Base-by-base conservation (phyloP, 1,140 invertebrate species). In the Himalopsyche phryganea region DNA sequence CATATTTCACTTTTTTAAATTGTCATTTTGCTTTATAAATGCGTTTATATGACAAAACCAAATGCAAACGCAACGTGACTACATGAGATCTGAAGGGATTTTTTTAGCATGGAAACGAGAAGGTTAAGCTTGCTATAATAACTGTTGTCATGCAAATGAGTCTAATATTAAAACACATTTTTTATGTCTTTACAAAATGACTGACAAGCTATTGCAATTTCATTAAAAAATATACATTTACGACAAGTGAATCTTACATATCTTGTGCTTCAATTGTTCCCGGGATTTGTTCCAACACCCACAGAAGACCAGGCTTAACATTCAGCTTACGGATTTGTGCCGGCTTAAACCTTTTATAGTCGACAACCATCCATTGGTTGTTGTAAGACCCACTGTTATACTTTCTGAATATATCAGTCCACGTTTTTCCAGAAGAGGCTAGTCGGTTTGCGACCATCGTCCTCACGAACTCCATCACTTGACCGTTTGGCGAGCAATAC, bases 301-400 rank as follows among this genome's bases (percentile, higher is more conserved):
- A 81, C 0, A 88, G 68, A n/a, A 85, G 61, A 23, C 60, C 80
- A 15, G 49, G 38, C 48, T 57, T 55, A 1, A 58, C 32, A 49
- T 41, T 54, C n/a, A 17, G 28, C 41, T 33, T 36, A 10, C 67
- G 55, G 11, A 66, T 55, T 9, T 69, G 65, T 19, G 73, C 73
- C 2, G 82, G 79, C 46, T 71, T 74, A 66, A 87, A 87, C 23
- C 70, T 64, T 38, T 85, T 84, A 66, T 87, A 87, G 69, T 89
- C 83, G 1, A 88, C 69, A 17, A 89, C 71, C 80, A 83, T 89
- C 87, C 88, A 91, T 69, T 91, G 85, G 66, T 91, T 91, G 69
- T 91, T 91, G 73, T 91, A 89, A 53, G 88, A 90, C 56, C 89
- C 89, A 70, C 86, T 88, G 75, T 91, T 90, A 69, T 82, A 81